Percentiles rank a stretch among this genome's conserved stretches.
phyloP scores from a whole-genome alignment of 1,140 invertebrate genomes.

The Proctacanthus coquilletti region DNA sequence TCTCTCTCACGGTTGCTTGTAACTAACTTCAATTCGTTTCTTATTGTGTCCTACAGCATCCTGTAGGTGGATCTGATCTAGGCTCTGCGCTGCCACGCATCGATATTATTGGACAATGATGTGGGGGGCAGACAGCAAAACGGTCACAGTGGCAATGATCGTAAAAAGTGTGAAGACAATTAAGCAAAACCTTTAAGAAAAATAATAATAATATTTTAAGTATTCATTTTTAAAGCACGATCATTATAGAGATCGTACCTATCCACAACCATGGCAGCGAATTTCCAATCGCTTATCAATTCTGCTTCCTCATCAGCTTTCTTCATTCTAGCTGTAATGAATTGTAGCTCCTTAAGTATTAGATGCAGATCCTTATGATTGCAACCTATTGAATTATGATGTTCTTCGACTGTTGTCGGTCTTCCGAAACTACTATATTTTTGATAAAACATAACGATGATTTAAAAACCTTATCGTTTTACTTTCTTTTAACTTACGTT shows the following conservation, averaged over 20 bases:
- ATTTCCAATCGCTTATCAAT: conserved; percentile 95
- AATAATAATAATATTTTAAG: conserved; percentile 1
- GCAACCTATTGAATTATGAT: conserved; percentile 36
- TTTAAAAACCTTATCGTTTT: not conserved
- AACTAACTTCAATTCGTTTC: too few relatives aligned
- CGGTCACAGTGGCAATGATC: conserved; percentile 84
- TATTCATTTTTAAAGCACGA: conserved; percentile 1
- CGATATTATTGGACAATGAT: conserved; percentile 91
- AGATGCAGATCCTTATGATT: conserved; percentile 58
- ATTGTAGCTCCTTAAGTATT: conserved; percentile 83
- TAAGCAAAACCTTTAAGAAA: conserved; percentile 69
- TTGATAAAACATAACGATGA: not conserved
- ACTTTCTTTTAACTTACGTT: conserved; percentile 17
- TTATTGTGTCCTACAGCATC: too few relatives aligned
- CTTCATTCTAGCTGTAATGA: conserved; percentile 81
- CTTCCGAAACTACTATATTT: conserved; percentile 35
- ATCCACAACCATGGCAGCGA: conserved; percentile 98
- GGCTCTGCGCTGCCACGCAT: too few relatives aligned
- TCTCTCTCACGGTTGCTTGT: too few relatives aligned
- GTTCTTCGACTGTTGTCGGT: conserved; percentile 43
- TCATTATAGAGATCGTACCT: conserved; percentile 33
- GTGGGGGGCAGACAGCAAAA: conserved; percentile 85
- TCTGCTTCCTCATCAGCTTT: conserved; percentile 83
- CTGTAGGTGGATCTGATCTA: too few relatives aligned
- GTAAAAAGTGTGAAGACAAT: conserved; percentile 95